Evolutionary conservation across 2,888 invertebrate genomes (phyloP).

Genomic region (Adelphocoris suturalis): DNA sequence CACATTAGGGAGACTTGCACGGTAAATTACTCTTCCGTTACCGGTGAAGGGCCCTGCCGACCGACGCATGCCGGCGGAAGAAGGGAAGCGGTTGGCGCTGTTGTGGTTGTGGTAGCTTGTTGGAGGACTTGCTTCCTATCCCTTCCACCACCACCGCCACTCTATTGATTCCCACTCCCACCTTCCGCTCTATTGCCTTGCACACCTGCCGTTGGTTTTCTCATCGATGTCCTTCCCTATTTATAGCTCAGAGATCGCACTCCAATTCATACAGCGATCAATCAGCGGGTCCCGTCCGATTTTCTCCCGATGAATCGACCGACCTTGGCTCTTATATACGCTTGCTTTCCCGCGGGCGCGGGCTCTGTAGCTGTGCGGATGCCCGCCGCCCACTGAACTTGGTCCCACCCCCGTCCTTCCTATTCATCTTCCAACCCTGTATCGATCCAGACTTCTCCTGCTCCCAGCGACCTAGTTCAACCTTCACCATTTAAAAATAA

Average conservation of each 20-base stretch:
- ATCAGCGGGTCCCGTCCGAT: conserved; percentile 13
- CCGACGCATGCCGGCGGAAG: neutral
- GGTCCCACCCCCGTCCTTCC: neutral
- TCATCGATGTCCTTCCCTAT: neutral
- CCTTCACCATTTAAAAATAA: conserved; percentile 51
- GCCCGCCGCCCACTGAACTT: neutral
- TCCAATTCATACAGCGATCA: neutral
- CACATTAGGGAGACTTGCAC: neutral
- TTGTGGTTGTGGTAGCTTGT: neutral
- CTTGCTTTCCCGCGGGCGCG: neutral
- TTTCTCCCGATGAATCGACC: neutral
- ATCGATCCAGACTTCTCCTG: conserved; percentile 33
- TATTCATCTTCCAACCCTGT: neutral
- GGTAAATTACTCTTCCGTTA: neutral
- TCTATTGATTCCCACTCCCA: neutral
- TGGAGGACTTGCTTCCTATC: neutral
- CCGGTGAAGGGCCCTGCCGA: neutral
- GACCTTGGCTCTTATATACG: neutral
- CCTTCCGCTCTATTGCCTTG: conserved; percentile 1
- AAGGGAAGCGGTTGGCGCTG: neutral
- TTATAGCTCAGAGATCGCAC: neutral
- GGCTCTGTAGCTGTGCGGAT: neutral
- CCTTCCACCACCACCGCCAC: neutral
- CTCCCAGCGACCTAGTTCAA: conserved; percentile 47
- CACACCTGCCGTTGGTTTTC: conserved; percentile 10